Evolutionary conservation across 2,888 invertebrate genomes (phyloP), one percentile per base, ranked within the genome.

Genomic region (Drosophila longiperda): DNA sequence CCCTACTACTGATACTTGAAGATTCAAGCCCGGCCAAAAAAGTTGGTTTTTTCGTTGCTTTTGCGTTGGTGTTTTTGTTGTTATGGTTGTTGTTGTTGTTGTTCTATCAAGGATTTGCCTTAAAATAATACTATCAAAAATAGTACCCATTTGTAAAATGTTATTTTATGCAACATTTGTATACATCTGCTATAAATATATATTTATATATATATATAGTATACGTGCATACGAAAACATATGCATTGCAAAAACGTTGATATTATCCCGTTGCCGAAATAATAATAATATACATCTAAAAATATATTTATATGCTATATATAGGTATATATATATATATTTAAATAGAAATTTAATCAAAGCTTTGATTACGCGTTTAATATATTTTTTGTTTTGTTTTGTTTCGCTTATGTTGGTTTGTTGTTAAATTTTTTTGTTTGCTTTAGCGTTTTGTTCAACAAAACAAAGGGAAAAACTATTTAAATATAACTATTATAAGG

Each of bases 201-300:
- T 66, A 52, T 73, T 59, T 65, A 60, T 45, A 45, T 77, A 79
- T 76, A 52, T 73, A 62, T 66, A 60, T 45, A 45, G 45, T 45
- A 52, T 64, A 90, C 89, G 80, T 90, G 91, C 91, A 91, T 91
- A 92, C 91, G 90, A 92, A 92, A 92, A 92, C 90, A 91, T 91
- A 92, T 92, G 91, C 91, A 90, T 90, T 89, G 85, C 87, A 83
- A 87, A 89, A 83, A 83, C 77, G 75, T 80, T 75, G 73, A 78
- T 83, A 84, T 89, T 85, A 89, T 86, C 65, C 72, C 89, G 82
- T 79, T 76, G 75, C 76, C 83, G 87, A 80, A 81, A 87, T 84
- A 90, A 90, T 90, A 90, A 91, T 90, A 90, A 91, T 90, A 87
- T 85, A 75, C 90, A 89, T 90, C 89, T 86, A 86, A 86, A 86